Conservation (phyloP, 2,113 vertebrate species). For the Grantiella picta region DNA sequence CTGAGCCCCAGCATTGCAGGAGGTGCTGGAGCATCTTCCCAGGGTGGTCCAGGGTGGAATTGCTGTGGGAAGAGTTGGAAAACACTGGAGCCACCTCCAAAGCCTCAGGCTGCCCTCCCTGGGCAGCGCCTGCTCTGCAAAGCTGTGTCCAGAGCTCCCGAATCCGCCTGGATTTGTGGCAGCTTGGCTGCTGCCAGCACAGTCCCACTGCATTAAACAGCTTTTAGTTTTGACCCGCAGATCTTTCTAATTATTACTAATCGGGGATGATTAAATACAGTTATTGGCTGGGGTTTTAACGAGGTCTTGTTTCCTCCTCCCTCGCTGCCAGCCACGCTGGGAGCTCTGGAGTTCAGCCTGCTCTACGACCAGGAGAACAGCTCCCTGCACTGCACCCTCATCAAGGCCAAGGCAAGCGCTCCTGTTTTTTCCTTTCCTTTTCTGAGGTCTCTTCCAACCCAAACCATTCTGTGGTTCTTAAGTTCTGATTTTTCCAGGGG, state of each 20-base stretch:
- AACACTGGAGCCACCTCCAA: background rate
- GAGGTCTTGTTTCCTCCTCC: background rate
- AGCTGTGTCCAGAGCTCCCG: background rate
- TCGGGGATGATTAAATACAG: background rate
- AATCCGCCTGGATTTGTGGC: background rate
- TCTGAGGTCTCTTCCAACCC: background rate
- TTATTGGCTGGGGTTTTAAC: background rate
- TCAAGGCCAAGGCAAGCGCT: conserved; percentile 86
- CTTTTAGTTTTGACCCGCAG: background rate
- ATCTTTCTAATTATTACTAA: background rate
- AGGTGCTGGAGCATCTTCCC: background rate
- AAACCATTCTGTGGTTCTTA: background rate
- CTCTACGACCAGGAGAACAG: conserved; percentile 90
- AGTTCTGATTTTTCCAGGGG: background rate
- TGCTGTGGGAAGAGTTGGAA: background rate
- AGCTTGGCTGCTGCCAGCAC: background rate
- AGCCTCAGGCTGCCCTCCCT: background rate
- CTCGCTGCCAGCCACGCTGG: conserved; percentile 83
- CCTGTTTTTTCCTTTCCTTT: background rate
- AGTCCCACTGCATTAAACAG: background rate
- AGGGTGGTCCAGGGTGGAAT: rapidly evolving
- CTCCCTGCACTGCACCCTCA: conserved; percentile 90
- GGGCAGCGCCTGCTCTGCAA: background rate
- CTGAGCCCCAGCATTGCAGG: background rate
- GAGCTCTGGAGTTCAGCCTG: conserved; percentile 91